Conservation (phyloP, 1,140 invertebrate genomes). For the Atta texana region DNA sequence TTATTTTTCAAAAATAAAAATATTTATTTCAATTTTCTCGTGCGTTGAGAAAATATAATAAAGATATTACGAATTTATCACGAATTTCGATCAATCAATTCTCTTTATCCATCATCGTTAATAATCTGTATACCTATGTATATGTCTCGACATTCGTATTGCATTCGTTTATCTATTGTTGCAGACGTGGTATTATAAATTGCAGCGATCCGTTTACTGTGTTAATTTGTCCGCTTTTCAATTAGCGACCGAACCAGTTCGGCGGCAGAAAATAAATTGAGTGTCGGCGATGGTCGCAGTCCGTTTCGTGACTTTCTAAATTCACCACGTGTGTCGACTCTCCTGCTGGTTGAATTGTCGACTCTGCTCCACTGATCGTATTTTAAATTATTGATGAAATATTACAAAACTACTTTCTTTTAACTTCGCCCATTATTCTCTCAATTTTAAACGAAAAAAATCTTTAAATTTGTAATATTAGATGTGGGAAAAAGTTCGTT, state of each 20-base stretch:
- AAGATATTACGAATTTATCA: neutral
- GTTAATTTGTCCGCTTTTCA: constrained; percentile 79
- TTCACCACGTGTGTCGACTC: constrained; percentile 24
- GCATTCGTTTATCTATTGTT: constrained; percentile 45
- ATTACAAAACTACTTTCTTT: neutral
- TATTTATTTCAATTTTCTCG: neutral
- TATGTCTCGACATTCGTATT: constrained; percentile 17
- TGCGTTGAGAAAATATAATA: neutral
- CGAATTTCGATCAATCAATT: constrained; percentile 1
- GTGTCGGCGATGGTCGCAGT: constrained; percentile 44
- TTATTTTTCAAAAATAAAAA: neutral
- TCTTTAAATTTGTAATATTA: neutral
- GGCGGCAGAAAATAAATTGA: constrained; percentile 71
- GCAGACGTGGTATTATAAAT: constrained; percentile 73
- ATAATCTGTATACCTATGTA: constrained; percentile 13
- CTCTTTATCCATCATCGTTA: constrained; percentile 12
- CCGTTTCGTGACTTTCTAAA: constrained; percentile 74
- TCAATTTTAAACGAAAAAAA: neutral
- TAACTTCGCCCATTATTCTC: neutral
- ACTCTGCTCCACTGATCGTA: constrained; percentile 14
- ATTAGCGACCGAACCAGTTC: constrained; percentile 73
- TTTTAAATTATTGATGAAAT: constrained; percentile 42
- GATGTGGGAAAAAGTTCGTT: no score
- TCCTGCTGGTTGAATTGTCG: constrained; percentile 34
- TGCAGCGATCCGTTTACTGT: constrained; percentile 68